phyloP scores from a whole-genome alignment of 1,140 invertebrate genomes.

The Venturia canescens region DNA sequence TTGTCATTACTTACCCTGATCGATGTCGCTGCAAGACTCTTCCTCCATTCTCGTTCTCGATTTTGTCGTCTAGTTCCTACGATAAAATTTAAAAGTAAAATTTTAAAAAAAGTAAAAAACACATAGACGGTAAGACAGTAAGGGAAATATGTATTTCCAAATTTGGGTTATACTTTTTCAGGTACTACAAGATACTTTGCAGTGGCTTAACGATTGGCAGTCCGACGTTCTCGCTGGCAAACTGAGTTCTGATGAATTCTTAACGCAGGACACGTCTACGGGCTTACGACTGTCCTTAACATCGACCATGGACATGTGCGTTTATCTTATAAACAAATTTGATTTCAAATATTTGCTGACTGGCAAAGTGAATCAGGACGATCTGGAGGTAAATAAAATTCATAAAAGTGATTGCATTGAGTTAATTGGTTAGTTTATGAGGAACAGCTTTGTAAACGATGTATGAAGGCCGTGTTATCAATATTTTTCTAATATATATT shows the following conservation, averaged over 20 bases:
- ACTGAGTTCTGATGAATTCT: neutral
- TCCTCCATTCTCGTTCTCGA: neutral
- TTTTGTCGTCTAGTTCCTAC: neutral
- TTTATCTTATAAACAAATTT: constrained; percentile 15
- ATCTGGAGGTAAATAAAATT: constrained; percentile 28
- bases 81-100: no score
- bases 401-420: neutral
- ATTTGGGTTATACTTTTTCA: neutral
- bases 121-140: neutral
- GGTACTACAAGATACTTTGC: constrained; percentile 20
- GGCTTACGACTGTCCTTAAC: constrained; percentile 20
- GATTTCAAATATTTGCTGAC: constrained; percentile 25
- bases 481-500: constrained; percentile 13
- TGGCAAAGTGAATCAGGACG: constrained; percentile 42
- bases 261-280: constrained; percentile 22
- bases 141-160: neutral
- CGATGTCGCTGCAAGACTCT: neutral
- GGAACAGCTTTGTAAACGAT: neutral
- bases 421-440: constrained; percentile 5
- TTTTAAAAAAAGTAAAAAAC: neutral
- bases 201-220: constrained; percentile 34
- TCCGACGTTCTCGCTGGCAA: neutral
- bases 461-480: neutral
- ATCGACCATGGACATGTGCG: constrained; percentile 34
- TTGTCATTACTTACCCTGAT: neutral